Conservation (phyloP, 2,888 invertebrate genomes). For the Harpalus rubripes region DNA sequence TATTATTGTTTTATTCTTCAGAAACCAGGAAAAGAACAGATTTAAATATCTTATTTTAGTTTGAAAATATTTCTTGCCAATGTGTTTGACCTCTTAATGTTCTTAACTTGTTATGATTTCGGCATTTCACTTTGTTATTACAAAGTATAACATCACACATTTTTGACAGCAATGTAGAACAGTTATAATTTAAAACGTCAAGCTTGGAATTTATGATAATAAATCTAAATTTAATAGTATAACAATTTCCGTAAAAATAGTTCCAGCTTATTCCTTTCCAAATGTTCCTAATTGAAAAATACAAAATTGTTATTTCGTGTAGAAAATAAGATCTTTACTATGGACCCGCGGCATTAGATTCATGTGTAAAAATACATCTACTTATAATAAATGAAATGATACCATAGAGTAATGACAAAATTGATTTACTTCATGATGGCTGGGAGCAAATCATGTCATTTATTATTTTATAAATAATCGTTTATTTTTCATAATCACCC, state of each 20-base stretch:
- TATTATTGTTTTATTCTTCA: too few relatives aligned
- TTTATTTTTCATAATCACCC: slow-evolving; percentile 54
- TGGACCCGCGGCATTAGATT: not conserved
- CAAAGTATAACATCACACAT: slow-evolving; percentile 2
- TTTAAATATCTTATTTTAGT: not conserved
- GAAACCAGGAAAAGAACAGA: not conserved
- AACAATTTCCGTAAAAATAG: not conserved
- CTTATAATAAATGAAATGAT: slow-evolving; percentile 38
- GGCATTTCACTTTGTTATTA: not conserved
- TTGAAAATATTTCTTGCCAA: not conserved
- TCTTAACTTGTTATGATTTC: not conserved
- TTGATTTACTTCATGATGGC: slow-evolving; percentile 61
- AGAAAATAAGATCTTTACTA: slow-evolving; percentile 30
- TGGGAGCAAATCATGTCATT: slow-evolving; percentile 39
- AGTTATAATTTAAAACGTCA: not conserved
- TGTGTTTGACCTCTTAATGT: not conserved
- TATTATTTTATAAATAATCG: slow-evolving; percentile 58
- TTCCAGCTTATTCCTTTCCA: not conserved
- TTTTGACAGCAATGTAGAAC: not conserved
- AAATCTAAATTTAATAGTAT: slow-evolving; percentile 7
- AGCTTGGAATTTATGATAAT: not conserved
- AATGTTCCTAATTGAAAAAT: slow-evolving; percentile 43
- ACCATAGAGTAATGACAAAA: slow-evolving; percentile 52
- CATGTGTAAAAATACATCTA: slow-evolving; percentile 25
- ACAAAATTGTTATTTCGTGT: slow-evolving; percentile 53